Evolutionary conservation across 2,797 vertebrate genomes (phyloP).

Genomic region (Alexandromys oeconomus): DNA sequence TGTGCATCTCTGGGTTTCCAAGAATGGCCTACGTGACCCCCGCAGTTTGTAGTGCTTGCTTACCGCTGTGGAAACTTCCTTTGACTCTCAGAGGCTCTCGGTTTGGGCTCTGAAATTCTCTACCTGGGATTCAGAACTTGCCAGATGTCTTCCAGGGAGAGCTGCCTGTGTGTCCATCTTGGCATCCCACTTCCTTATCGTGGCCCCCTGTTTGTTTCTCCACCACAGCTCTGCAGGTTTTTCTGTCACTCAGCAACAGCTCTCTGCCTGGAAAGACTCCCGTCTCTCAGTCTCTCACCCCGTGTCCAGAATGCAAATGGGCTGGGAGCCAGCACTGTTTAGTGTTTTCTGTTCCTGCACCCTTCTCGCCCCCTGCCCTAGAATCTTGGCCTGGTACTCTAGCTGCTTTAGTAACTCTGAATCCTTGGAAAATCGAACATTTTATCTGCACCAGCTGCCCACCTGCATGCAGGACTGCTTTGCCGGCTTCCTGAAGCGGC

Average conservation of each 20-base stretch:
- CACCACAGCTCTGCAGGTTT: background rate
- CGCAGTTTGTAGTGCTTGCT: background rate
- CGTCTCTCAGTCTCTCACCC: background rate
- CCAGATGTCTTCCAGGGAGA: background rate
- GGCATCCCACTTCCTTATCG: background rate
- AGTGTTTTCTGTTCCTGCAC: background rate
- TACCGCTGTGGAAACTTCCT: no score
- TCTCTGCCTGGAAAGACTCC: constrained; percentile 28
- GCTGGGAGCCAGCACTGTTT: background rate
- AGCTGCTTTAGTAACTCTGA: background rate
- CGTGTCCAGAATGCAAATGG: background rate
- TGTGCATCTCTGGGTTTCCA: background rate
- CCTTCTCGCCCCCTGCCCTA: background rate
- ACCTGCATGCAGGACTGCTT: accelerated
- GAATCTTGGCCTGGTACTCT: background rate
- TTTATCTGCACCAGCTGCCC: background rate
- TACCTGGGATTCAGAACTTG: background rate
- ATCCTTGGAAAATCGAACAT: background rate
- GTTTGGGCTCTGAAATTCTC: background rate
- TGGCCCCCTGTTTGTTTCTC: background rate
- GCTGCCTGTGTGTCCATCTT: no score
- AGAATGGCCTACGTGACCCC: background rate
- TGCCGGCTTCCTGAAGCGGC: accelerated
- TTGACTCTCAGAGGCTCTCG: background rate
- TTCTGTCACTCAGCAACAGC: constrained; percentile 35